Conservation (phyloP, 2,888 invertebrate species). For the Brachypterus glaber region DNA sequence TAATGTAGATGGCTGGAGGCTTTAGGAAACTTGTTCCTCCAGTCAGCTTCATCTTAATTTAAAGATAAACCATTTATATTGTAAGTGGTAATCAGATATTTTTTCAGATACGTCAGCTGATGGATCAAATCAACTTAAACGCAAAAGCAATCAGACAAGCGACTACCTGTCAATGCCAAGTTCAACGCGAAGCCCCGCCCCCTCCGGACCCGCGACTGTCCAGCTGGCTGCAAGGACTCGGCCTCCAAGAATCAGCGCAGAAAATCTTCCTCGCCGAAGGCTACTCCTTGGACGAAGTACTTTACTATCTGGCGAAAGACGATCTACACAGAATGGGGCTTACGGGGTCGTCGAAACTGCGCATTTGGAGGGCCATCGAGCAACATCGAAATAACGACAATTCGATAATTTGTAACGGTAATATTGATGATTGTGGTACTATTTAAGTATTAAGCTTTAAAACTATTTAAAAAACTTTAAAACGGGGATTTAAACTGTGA, state of each 20-base stretch:
- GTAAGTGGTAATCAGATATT: slow-evolving; percentile 4
- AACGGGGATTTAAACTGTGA: too few relatives aligned
- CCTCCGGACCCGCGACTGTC: slow-evolving; percentile 50
- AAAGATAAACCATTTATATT: too few relatives aligned
- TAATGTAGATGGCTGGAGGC: too few relatives aligned
- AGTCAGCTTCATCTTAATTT: too few relatives aligned
- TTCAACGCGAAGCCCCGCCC: slow-evolving; percentile 31
- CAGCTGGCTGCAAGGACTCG: slow-evolving; percentile 62
- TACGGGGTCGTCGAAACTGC: slow-evolving; percentile 73
- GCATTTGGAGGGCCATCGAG: slow-evolving; percentile 74
- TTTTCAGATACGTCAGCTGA: slow-evolving; percentile 30
- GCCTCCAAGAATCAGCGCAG: slow-evolving; percentile 58
- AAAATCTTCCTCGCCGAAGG: slow-evolving; percentile 62
- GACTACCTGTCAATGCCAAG: slow-evolving; percentile 8
- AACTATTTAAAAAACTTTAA: too few relatives aligned
- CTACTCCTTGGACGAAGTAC: slow-evolving; percentile 69
- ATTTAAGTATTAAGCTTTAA: too few relatives aligned
- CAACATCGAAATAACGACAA: slow-evolving; percentile 48
- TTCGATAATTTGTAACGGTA: too few relatives aligned
- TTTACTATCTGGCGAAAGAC: slow-evolving; percentile 68
- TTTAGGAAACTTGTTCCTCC: too few relatives aligned
- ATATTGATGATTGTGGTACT: too few relatives aligned
- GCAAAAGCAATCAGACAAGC: slow-evolving; percentile 20
- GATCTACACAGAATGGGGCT: slow-evolving; percentile 73
- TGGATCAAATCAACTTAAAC: slow-evolving; percentile 29